Conservation (phyloP, 1,140 invertebrate species). For the Whitmania pigra region DNA sequence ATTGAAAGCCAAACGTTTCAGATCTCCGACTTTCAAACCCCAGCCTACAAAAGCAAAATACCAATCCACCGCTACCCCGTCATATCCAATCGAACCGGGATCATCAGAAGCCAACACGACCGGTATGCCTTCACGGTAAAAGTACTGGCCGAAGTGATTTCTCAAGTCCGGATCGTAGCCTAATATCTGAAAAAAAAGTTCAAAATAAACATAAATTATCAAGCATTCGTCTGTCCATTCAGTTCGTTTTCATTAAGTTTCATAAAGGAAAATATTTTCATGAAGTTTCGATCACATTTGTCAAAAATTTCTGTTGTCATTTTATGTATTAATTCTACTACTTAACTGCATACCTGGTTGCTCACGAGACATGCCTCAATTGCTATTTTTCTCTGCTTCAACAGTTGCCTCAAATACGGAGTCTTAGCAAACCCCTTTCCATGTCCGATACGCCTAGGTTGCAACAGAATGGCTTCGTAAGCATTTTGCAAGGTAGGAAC, state of each 20-base stretch:
- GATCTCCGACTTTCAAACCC: slow-evolving; percentile 30
- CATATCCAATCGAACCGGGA: slow-evolving; percentile 30
- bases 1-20: slow-evolving; percentile 28
- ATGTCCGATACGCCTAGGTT: slow-evolving; percentile 29
- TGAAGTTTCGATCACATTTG: neutral
- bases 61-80: slow-evolving; percentile 32
- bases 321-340: neutral
- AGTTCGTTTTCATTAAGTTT: too few relatives aligned
- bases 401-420: slow-evolving; percentile 29
- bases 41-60: slow-evolving; percentile 31
- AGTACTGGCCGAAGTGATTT: slow-evolving; percentile 30
- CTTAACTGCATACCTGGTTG: slow-evolving; percentile 24
- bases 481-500: slow-evolving; percentile 28
- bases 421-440: slow-evolving; percentile 28
- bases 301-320: neutral
- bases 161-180: slow-evolving; percentile 30
- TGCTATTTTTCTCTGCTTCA: slow-evolving; percentile 28
- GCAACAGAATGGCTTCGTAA: slow-evolving; percentile 29
- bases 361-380: slow-evolving; percentile 30
- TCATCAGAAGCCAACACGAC: slow-evolving; percentile 32
- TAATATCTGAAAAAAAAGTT: slow-evolving; percentile 22
- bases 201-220: neutral
- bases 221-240: neutral
- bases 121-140: slow-evolving; percentile 29
- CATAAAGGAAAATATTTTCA: too few relatives aligned